Evolutionary conservation across 2,888 invertebrate genomes (phyloP), one percentile per base, ranked within the genome.

Genomic region (Apamea crenata): DNA sequence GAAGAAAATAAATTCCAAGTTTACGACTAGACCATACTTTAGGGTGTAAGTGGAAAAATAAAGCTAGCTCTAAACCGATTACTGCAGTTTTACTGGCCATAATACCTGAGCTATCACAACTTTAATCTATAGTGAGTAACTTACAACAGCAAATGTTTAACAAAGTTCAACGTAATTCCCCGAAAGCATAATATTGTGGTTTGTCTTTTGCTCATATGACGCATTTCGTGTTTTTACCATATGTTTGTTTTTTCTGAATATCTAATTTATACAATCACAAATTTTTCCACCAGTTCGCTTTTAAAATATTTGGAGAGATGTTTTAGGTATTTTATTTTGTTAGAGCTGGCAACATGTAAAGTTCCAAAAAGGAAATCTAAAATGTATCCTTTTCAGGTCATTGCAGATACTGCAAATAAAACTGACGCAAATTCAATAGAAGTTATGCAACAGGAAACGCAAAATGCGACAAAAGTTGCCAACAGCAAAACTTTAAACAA

Each of bases 121-220:
- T 70, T 50, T 18, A 59, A 83, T 78, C 65, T 59, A 47, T 47
- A 83, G 25, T 50, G n/a, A 66, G 18, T 56, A 53, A 63, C n/a
- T 50, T 69, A 75, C 25, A 47, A 74, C 25, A 67, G 40, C n/a
- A 18, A 70, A 59, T 61, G 66, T 56, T 70, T 36, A 47, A 25
- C 36, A 68, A 36, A 32, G 40, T 47, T 32, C 0, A 70, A 83
- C 36, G 63, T 86, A 56, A 65, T 79, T 86, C 47, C 74, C 79
- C 75, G 44, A 71, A 86, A 59, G 32, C 40, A 84, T 59, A 36
- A 81, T 50, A 25, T 77, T 44, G 29, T 50, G 2, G 2, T 59
- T 53, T 29, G 65, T 47, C 69, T 18, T 71, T 56, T 61, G 47
- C 61, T 29, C 21, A 29, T 68, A 80, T 80, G 74, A 83, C 71